Evolutionary conservation across 1,140 invertebrate genomes (phyloP), one percentile per base, ranked within the genome.

Genomic region (Chrysoperla carnea): DNA sequence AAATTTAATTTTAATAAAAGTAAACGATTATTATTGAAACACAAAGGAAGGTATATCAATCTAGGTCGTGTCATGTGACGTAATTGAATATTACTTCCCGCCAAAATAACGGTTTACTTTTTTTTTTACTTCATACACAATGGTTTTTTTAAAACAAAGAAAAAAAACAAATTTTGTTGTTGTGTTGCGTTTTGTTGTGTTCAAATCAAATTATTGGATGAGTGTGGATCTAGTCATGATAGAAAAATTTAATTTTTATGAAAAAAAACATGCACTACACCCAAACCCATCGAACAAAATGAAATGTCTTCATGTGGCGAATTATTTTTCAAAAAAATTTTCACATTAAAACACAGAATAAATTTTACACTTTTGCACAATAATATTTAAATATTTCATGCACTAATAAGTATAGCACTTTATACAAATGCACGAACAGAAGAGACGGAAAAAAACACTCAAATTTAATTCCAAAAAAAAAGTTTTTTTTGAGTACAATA

Each of bases 141-240:
- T 23, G 17, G 17, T 23, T 23, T 23, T 23, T 23, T 23, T 23
- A 23, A 23, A 23, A 23, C 17, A 23, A 23, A 23, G 17, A 5
- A 23, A 23, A 23, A 3, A 23, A 23, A n/a, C n/a, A 23, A 23
- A 23, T 23, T 23, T 23, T 5, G 17, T 23, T 23, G 17, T 23
- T 23, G 17, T 5, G 17, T 23, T 23, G 17, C 17, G n/a, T 23
- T 33, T 33, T 33, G 31, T 33, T 12, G 31, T 11, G n/a, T 12
- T 33, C 31, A 11, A 12, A 9, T 33, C 31, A 11, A 33, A 33
- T 33, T 12, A 33, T 33, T 41, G 40, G 40, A 41, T 41, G 40
- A 41, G 40, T 41, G 40, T 41, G 40, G 40, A 41, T 41, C 40
- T 41, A 41, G 40, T 41, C 40, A 41, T 41, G 40, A 41, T 31